phyloP scores from a whole-genome alignment of 35 echinoderm and acorn worm species.

The Ophioderma brevispina region DNA sequence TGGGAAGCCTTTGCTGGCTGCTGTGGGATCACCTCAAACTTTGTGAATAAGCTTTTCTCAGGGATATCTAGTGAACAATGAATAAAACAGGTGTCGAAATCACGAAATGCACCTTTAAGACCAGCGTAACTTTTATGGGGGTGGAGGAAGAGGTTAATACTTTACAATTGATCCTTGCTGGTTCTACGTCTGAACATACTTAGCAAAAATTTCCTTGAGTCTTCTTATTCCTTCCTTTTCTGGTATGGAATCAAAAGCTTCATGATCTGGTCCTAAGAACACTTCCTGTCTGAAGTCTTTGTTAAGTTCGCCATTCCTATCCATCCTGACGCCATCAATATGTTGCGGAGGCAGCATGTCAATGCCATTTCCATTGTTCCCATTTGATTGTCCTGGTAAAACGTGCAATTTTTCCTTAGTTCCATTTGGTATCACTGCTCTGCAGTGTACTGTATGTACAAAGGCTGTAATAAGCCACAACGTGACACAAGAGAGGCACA shows the following conservation, averaged over 20 bases:
- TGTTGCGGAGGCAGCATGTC: slow-evolving; percentile 81
- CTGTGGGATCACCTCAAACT: too few species aligned
- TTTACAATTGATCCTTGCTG: too few species aligned
- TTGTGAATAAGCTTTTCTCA: too few species aligned
- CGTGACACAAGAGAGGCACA: not conserved
- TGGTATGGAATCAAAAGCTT: slow-evolving; percentile 80
- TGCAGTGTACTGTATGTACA: not conserved
- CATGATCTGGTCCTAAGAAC: slow-evolving; percentile 92
- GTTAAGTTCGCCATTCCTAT: slow-evolving; percentile 85
- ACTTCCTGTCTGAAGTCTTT: slow-evolving; percentile 85
- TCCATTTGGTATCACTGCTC: not conserved
- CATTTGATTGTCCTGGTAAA: too few species aligned
- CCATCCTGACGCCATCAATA: slow-evolving; percentile 81
- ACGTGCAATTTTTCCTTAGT: too few species aligned
- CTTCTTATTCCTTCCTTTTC: slow-evolving; percentile 77
- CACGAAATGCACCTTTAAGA: too few species aligned
- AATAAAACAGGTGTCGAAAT: too few species aligned
- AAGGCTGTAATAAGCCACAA: not conserved
- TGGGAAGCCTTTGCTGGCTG: too few species aligned
- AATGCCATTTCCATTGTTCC: not conserved
- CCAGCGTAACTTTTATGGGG: not conserved
- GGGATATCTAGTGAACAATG: too few species aligned
- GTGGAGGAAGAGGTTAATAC: too few species aligned
- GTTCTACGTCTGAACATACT: slow-evolving; percentile 13
- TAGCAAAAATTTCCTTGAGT: slow-evolving; percentile 81